Percentiles rank a stretch among this genome's conserved stretches.
phyloP scores from a whole-genome alignment of 2,113 vertebrate species.

The Dromiciops gliroides region DNA sequence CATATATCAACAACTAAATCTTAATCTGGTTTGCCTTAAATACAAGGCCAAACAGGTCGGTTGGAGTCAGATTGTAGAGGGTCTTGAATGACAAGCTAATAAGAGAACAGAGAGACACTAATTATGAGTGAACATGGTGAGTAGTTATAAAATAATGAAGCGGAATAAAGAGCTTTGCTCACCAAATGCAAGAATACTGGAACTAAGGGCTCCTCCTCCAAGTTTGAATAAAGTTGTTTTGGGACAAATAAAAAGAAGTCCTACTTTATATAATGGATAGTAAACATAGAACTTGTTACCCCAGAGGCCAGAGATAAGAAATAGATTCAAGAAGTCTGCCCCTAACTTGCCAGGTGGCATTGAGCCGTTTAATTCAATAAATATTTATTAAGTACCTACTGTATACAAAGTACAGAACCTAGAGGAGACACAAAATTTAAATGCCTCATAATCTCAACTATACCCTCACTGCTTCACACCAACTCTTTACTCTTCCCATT shows the following conservation, averaged over 20 bases:
- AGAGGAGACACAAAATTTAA: background rate
- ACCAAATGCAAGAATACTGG: background rate
- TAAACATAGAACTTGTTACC: background rate
- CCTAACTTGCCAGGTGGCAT: background rate
- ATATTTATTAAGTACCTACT: background rate
- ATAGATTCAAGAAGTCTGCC: background rate
- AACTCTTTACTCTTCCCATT: background rate
- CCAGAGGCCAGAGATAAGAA: background rate
- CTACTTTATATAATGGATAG: background rate
- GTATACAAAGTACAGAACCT: background rate
- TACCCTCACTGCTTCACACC: background rate
- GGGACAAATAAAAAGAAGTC: background rate
- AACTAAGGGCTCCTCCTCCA: background rate
- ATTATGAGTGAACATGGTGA: background rate
- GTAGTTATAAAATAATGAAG: background rate
- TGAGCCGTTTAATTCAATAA: background rate
- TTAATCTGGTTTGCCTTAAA: background rate
- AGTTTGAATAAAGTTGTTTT: background rate
- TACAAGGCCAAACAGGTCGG: background rate
- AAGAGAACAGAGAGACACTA: background rate
- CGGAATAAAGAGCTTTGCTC: background rate
- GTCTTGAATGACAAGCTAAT: background rate
- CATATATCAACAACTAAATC: background rate
- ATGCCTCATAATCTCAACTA: background rate
- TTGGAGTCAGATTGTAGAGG: background rate